These are phyloP conservation scores for Pocillopora grandis DNA, from an alignment of 92 coral and sea anemone genomes.

Conservation along the genomic window DNA sequence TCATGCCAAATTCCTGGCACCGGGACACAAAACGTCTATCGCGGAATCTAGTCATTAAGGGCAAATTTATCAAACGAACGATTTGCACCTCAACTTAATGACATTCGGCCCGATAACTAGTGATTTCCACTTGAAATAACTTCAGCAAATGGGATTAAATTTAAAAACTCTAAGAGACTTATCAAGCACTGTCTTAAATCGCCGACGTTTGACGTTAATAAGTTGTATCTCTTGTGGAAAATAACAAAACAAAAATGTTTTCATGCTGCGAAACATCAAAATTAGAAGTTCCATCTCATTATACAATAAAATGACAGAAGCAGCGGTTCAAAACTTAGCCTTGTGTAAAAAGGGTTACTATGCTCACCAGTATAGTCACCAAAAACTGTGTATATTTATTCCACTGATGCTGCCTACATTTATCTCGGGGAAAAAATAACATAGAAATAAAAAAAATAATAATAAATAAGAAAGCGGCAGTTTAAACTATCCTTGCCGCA, in stretches of 20 bases:
- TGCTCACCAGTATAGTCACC: background rate
- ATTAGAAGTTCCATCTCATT: background rate
- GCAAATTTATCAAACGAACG: background rate
- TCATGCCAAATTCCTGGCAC: background rate
- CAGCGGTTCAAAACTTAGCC: background rate
- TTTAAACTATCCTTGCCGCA: no score
- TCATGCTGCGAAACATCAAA: background rate
- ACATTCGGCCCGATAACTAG: background rate
- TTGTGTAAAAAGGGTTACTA: background rate
- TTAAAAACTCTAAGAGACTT: background rate
- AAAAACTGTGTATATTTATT: no score
- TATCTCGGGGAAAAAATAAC: no score
- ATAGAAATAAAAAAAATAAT: no score
- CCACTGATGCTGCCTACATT: no score
- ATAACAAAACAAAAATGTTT: background rate
- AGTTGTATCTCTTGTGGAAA: background rate
- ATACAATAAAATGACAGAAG: background rate
- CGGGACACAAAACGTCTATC: background rate
- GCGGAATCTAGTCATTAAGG: background rate
- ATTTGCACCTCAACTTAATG: background rate
- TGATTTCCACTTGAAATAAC: background rate
- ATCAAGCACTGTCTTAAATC: background rate
- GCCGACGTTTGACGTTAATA: background rate
- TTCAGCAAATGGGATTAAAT: conserved; percentile 1
- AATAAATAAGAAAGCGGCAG: no score